Percentiles rank a stretch among this genome's conserved stretches.
Evolutionary conservation across 2,113 vertebrate genomes (phyloP).

Genomic region (Paradoxurus hermaphroditus): DNA sequence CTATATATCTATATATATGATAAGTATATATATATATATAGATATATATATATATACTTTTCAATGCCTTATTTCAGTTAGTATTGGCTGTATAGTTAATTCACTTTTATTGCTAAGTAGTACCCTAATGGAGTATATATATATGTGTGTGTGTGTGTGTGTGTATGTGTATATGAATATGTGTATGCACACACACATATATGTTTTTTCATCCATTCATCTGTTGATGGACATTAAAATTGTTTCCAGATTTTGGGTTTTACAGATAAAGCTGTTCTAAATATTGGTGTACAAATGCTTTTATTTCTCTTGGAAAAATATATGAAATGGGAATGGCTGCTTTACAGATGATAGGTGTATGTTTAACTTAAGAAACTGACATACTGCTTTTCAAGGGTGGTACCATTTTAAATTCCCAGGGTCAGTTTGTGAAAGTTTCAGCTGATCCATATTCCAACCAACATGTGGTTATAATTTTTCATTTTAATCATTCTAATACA

Average conservation of each 20-base stretch:
- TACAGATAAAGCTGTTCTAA: not conserved
- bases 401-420: not conserved
- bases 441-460: not conserved
- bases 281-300: not conserved
- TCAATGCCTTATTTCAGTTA: not conserved
- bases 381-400: not conserved
- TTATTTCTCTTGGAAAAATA: not conserved
- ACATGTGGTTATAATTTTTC: not conserved
- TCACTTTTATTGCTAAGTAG: not conserved
- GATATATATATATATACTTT: not conserved
- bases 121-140: not conserved
- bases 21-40: too few species aligned
- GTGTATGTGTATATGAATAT: too few species aligned
- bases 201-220: not conserved
- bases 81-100: not conserved
- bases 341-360: not conserved
- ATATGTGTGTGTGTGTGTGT: not conserved
- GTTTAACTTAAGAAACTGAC: not conserved
- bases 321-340: not conserved
- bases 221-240: not conserved
- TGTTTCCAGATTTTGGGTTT: not conserved
- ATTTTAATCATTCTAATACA: not conserved
- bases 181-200: too few species aligned
- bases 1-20: too few species aligned
- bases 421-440: not conserved